phyloP scores from a whole-genome alignment of 2,888 invertebrate species.

The Drosophila nigritarsus region DNA sequence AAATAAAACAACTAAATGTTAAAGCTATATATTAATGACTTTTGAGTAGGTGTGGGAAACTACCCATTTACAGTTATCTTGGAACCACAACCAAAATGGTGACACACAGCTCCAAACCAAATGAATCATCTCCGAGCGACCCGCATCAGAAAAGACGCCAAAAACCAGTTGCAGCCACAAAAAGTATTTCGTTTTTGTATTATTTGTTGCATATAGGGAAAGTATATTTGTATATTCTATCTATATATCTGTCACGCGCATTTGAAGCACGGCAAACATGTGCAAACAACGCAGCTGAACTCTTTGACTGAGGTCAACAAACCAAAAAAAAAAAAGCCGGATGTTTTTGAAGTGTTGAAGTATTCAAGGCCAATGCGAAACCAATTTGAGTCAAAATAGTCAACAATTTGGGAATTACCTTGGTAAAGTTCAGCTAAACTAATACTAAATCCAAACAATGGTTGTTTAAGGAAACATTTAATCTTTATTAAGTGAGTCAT shows the following conservation, averaged over 20 bases:
- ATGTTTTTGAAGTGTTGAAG: constrained; percentile 3
- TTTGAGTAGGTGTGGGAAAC: background rate
- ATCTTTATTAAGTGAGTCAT: background rate
- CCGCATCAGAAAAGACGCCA: constrained; percentile 1
- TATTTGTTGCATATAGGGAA: constrained; percentile 4
- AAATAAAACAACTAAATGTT: constrained; percentile 71
- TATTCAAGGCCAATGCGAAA: constrained; percentile 39
- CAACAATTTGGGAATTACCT: constrained; percentile 26
- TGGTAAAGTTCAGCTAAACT: constrained; percentile 36
- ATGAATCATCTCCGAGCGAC: constrained; percentile 40
- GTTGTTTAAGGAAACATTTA: constrained; percentile 34
- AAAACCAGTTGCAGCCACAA: constrained; percentile 32
- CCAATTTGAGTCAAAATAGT: constrained; percentile 17
- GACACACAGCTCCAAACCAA: constrained; percentile 46
- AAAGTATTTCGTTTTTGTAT: constrained; percentile 16
- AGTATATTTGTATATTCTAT: constrained; percentile 10
- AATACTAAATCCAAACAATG: constrained; percentile 28
- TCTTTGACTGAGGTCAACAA: constrained; percentile 10
- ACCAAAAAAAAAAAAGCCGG: background rate
- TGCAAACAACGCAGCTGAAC: constrained; percentile 2
- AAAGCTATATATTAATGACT: background rate
- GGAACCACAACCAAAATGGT: constrained; percentile 43
- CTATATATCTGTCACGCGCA: constrained; percentile 5
- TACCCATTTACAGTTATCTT: constrained; percentile 12
- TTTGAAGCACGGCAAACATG: background rate